Evolutionary conservation across 2,888 invertebrate genomes (phyloP), one percentile per base, ranked within the genome.

Genomic region (Ceriagrion tenellum): DNA sequence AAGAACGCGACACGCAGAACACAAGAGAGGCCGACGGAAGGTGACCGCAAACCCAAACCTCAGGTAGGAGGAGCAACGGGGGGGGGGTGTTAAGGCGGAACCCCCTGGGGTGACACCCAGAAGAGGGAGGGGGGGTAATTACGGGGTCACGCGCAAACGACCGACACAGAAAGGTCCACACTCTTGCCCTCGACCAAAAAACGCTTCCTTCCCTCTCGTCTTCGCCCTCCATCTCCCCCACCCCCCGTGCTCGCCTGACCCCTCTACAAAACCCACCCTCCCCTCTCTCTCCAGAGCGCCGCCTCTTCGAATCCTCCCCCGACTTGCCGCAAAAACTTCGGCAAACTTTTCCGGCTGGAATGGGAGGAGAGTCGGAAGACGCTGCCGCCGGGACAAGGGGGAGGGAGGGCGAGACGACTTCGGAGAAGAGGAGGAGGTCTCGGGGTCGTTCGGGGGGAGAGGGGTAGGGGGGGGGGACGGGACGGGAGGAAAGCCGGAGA

Each of bases 71-170:
- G 88, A 88, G 10, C 13, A 30, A 35, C 35, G n/a, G n/a, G 47
- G 88, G 88, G 18, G 88, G 23, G 69, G 47, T 2, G 47, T 47
- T 47, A 2, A 47, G 47, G 47, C 47, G n/a, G 69, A 23, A 69
- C n/a, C 20, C 63, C 26, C 13, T 18, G 40, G 63, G 40, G 55
- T 59, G 30, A 59, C 90, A 59, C 56, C 90, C 56, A 0, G 90
- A 20, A 30, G 90, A 30, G n/a, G 35, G 18, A n/a, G 12, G 56
- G 26, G 59, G n/a, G 69, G 63, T 59, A 91, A 91, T 91, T 91
- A 59, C 59, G 91, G 63, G 91, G 93, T 69, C 93, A 93, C 47
- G 47, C 40, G 55, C 69, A n/a, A 69, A 81, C 81, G 81, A 81
- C 35, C 81, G 81, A 81, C 69, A 23, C 30, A 69, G 26, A 81